These are phyloP conservation scores for Eurosta solidaginis DNA, from an alignment of 1,140 invertebrate species.

Conservation along the genomic window DNA sequence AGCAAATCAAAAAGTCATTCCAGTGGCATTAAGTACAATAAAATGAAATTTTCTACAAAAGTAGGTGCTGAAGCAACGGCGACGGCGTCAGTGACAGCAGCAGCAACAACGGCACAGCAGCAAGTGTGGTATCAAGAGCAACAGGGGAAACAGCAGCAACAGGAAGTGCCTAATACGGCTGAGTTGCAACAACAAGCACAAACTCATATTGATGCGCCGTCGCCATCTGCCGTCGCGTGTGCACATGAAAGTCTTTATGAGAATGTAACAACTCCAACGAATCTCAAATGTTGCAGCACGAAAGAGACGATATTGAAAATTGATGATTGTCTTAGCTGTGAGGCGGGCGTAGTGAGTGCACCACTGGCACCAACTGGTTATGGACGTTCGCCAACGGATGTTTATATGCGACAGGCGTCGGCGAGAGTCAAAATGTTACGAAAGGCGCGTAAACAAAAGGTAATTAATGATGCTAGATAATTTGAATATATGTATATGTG, in stretches of 20 bases:
- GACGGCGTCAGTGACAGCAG: neutral
- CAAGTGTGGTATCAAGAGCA: constrained; percentile 45
- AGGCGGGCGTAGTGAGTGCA: constrained; percentile 32
- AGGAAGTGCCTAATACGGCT: constrained; percentile 37
- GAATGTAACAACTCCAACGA: constrained; percentile 20
- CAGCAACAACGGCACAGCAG: neutral
- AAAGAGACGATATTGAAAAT: neutral
- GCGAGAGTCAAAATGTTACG: constrained; percentile 55
- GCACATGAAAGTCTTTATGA: constrained; percentile 29
- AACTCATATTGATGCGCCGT: neutral
- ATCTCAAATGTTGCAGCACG: constrained; percentile 15
- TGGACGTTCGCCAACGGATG: constrained; percentile 36
- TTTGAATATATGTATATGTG: neutral
- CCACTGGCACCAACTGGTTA: neutral
- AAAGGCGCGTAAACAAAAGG: constrained; percentile 58
- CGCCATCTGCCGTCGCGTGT: neutral
- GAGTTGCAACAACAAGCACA: constrained; percentile 34
- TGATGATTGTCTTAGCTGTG: constrained; percentile 32
- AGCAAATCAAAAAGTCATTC: constrained; percentile 32
- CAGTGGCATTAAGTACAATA: constrained; percentile 47
- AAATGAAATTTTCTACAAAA: constrained; percentile 38
- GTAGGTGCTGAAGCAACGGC: constrained; percentile 35
- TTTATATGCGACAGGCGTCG: constrained; percentile 57
- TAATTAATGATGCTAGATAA: constrained; percentile 34
- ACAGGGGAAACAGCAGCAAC: constrained; percentile 34